These are phyloP conservation scores for Pachycephus smyrnensis DNA, from an alignment of 2,888 invertebrate species.

Conservation along the genomic window DNA sequence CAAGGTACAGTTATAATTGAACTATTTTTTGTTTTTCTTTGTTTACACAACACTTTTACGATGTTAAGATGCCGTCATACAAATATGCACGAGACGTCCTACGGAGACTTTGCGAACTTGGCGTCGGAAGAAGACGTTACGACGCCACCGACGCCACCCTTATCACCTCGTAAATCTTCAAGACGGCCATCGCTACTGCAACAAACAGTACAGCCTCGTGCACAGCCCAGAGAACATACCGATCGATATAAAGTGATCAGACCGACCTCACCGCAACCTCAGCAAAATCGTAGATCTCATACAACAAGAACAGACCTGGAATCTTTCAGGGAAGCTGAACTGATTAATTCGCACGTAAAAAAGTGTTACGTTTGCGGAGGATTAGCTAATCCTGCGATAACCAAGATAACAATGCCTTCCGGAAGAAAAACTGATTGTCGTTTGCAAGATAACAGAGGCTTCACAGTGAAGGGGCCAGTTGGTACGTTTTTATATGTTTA, in stretches of 20 bases:
- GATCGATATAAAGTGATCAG: constrained; percentile 34
- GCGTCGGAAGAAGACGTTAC: constrained; percentile 41
- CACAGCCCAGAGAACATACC: constrained; percentile 26
- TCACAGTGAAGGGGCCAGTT: constrained; percentile 33
- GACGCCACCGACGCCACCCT: constrained; percentile 19
- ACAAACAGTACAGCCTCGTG: constrained; percentile 26
- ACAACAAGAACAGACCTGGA: constrained; percentile 39
- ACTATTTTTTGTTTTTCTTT: neutral
- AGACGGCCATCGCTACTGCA: constrained; percentile 26
- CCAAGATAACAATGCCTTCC: constrained; percentile 21
- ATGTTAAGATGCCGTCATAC: neutral
- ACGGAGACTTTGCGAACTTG: constrained; percentile 29
- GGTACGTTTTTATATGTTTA: constrained; percentile 30
- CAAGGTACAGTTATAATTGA: neutral
- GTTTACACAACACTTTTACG: neutral
- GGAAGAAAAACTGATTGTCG: constrained; percentile 35
- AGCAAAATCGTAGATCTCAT: constrained; percentile 8
- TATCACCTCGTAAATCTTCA: constrained; percentile 19
- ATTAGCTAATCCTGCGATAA: constrained; percentile 22
- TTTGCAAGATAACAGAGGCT: constrained; percentile 36
- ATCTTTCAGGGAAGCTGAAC: constrained; percentile 24
- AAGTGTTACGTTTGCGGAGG: constrained; percentile 45
- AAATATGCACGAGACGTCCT: neutral
- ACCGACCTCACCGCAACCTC: constrained; percentile 19
- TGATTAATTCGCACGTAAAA: constrained; percentile 23